Evolutionary conservation across 2,797 vertebrate genomes (phyloP), one percentile per base, ranked within the genome.

Genomic region (Crenichthys baileyi): DNA sequence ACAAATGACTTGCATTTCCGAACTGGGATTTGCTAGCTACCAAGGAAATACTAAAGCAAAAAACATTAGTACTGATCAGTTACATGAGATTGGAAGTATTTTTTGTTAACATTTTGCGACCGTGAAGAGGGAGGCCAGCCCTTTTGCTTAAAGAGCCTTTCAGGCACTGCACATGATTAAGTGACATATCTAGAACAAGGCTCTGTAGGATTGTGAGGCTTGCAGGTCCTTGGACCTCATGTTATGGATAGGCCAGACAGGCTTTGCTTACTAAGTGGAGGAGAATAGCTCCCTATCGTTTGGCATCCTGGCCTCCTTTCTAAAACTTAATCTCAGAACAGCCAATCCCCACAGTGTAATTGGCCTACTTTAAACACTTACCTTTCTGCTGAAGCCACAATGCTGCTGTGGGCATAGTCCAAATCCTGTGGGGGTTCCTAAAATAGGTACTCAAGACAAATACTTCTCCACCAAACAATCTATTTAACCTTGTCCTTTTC

Each of bases 351-450:
- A 80, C 81, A 81, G 92, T 91, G 90, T 90, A 90, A 94, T 92
- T 94, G 94, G 87, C 95, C 93, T 94, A 94, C 89, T 95, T 95
- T 91, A 91, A 91, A 93, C 88, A 86, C 86, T 85, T 89, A 89
- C 85, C 91, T 94, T 91, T 75, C 84, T 83, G 79, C 78, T 79
- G 80, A 86, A 76, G 79, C 80, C 87, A 44, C 73, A 74, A 51
- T 79, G 80, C 60, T 84, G 85, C 70, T 77, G 75, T 84, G 74
- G 76, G 82, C 79, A 82, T 82, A 78, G 73, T 73, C 75, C 71
- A 79, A 82, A 75, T 79, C 77, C 83, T 71, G 13, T 46, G 41
- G 77, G 79, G 29, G 78, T 84, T 67, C 39, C 68, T 39, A 67
- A 78, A 85, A 82, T 80, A 80, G 79, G 68, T 50, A 76, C 75